Conservation (phyloP, 1,140 invertebrate species). For the Akabosia matsudoensis region DNA sequence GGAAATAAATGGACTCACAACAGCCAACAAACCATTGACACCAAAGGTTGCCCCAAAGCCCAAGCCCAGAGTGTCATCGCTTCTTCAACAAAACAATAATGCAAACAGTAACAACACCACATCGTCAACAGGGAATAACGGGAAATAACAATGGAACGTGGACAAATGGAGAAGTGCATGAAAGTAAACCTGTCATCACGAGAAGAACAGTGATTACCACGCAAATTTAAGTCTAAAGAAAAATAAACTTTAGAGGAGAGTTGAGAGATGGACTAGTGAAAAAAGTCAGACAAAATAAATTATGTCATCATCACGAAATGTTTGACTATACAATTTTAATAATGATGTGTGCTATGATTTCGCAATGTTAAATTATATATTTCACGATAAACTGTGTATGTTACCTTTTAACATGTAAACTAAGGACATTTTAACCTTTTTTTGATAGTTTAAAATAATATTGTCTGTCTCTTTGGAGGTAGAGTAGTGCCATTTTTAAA, state of each 20-base stretch:
- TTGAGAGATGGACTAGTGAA: neutral
- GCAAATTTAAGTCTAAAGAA: constrained; percentile 47
- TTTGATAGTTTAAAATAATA: no score
- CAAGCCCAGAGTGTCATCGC: constrained; percentile 35
- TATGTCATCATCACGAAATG: no score
- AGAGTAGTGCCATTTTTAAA: neutral
- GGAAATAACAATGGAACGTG: constrained; percentile 27
- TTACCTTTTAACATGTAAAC: neutral
- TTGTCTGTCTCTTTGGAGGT: neutral
- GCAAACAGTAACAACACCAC: neutral
- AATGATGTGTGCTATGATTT: neutral
- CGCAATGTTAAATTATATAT: neutral
- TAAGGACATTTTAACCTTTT: neutral
- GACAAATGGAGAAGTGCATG: constrained; percentile 16
- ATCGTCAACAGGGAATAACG: neutral
- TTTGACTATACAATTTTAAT: no score
- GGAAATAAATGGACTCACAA: constrained; percentile 3
- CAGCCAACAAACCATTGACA: constrained; percentile 48
- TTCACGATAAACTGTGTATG: neutral
- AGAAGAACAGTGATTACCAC: constrained; percentile 49
- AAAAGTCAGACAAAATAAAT: no score
- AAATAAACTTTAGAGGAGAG: no score
- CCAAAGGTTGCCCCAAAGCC: constrained; percentile 48
- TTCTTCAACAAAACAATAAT: constrained; percentile 37
- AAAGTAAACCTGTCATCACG: constrained; percentile 42